A percentile compares a stretch with the other conserved stretches of the same genome.
These are phyloP conservation scores for Corvus moneduloides DNA, from an alignment of 2,113 vertebrate species.

Conservation along the genomic window DNA sequence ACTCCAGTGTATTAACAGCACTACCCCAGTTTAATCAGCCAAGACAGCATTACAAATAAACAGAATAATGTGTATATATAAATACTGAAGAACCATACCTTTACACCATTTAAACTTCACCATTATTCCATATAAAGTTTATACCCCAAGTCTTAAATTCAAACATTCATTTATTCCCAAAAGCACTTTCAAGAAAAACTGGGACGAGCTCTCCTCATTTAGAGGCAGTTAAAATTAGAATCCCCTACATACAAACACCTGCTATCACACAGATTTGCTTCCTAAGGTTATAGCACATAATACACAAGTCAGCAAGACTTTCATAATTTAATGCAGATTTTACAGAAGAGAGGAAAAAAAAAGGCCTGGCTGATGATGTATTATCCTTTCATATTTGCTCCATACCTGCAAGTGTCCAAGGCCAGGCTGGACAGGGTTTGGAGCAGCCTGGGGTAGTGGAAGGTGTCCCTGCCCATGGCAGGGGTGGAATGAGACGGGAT, in stretches of 20 bases:
- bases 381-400: background rate
- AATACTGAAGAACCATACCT: background rate
- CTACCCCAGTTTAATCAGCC: background rate
- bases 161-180: conserved; percentile 14
- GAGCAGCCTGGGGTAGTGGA: background rate
- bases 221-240: conserved; percentile 55
- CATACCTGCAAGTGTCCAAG: background rate
- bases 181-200: conserved; percentile 17
- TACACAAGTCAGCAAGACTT: conserved; percentile 4
- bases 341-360: background rate
- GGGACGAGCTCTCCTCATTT: conserved; percentile 36
- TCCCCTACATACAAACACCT: conserved; percentile 27
- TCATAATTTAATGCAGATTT: background rate
- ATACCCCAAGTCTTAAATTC: background rate
- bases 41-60: background rate
- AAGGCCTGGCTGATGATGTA: background rate
- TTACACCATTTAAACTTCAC: background rate
- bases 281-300: conserved; percentile 11
- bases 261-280: conserved; percentile 22
- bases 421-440: background rate
- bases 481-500: background rate
- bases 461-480: background rate
- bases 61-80: background rate
- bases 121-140: background rate
- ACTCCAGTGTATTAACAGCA: background rate